These are phyloP conservation scores for Parazoanthus atlanticus DNA, from an alignment of 92 coral and sea anemone species.

Conservation along the genomic window DNA sequence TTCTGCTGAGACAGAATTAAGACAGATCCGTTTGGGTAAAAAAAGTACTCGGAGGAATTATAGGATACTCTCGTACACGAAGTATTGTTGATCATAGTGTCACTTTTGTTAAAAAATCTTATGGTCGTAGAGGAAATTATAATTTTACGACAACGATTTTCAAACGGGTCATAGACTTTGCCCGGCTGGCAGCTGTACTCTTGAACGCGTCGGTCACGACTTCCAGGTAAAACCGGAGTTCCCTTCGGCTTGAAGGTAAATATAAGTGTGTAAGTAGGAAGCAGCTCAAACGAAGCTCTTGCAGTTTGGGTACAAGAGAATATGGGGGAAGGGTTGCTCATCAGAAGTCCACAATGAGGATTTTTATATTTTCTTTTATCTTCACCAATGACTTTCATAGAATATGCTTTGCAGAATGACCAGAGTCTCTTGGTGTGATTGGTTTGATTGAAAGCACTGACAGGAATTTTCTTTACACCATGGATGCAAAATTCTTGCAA, in stretches of 20 bases:
- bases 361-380: not conserved
- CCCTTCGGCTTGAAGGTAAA: too few species aligned
- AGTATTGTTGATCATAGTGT: too few species aligned
- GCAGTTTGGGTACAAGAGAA: not conserved
- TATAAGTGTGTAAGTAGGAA: not conserved
- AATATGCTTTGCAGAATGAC: too few species aligned
- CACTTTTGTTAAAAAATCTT: not conserved
- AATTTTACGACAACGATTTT: too few species aligned
- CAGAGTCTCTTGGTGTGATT: not conserved
- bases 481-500: not conserved
- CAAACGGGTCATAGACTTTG: not conserved
- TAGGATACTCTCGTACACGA: not conserved
- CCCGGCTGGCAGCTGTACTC: not conserved
- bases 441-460: not conserved
- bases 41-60: not conserved
- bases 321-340: not conserved
- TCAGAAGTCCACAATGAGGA: slow-evolving; percentile 9
- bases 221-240: not conserved
- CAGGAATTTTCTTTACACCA: not conserved
- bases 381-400: too few species aligned
- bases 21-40: not conserved
- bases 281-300: too few species aligned
- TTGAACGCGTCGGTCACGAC: not conserved
- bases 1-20: too few species aligned
- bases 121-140: too few species aligned